Percentiles rank a stretch among this genome's conserved stretches.
phyloP scores from a whole-genome alignment of 2,113 vertebrate genomes.

The Indri indri region DNA sequence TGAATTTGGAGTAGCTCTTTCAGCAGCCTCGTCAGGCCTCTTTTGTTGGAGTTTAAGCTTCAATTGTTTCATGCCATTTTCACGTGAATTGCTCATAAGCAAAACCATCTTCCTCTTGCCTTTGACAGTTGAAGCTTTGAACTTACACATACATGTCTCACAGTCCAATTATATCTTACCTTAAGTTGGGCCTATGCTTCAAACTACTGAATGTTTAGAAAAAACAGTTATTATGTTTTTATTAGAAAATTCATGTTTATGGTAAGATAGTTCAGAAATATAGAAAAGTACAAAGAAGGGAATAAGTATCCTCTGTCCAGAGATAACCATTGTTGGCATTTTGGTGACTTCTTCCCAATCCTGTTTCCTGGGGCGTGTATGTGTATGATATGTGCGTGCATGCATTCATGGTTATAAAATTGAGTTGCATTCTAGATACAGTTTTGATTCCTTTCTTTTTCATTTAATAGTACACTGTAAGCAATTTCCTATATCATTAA shows the following conservation, averaged over 20 bases:
- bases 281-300: neutral
- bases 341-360: neutral
- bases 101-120: neutral
- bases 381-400: neutral
- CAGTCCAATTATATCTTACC: neutral
- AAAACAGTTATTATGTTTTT: neutral
- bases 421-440: neutral
- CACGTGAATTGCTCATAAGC: neutral
- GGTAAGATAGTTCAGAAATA: constrained; percentile 4
- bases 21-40: neutral
- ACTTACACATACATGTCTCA: neutral
- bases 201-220: neutral
- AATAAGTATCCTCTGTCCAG: neutral
- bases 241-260: constrained; percentile 16
- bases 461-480: neutral
- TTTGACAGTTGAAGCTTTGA: neutral
- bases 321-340: neutral
- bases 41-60: neutral
- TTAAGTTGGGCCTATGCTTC: neutral
- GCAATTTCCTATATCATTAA: neutral
- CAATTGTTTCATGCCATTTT: neutral
- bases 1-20: neutral
- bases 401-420: neutral
- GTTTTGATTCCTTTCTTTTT: neutral
- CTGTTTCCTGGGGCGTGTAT: neutral